Evolutionary conservation across 35 echinoderm and acorn worm genomes (phyloP).

Genomic region (Strongylocentrotus purpuratus): DNA sequence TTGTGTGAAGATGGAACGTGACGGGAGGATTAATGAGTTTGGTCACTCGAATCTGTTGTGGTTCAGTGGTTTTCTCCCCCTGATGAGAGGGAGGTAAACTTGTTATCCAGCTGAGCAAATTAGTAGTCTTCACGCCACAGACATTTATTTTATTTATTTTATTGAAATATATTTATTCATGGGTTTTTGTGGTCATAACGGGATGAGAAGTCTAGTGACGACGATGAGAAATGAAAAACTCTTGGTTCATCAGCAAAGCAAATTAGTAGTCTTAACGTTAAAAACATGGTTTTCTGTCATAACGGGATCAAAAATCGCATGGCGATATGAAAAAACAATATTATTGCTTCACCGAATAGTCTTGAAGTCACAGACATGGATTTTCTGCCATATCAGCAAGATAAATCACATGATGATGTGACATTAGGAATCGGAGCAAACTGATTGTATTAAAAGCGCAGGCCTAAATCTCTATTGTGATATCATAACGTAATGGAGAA

Average conservation of each 20-base stretch:
- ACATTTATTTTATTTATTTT: no score
- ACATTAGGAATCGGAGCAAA: neutral
- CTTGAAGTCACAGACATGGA: neutral
- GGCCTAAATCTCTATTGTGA: neutral
- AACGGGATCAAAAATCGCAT: no score
- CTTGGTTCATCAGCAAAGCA: no score
- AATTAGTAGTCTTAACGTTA: no score
- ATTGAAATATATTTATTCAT: no score
- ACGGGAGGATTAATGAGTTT: neutral
- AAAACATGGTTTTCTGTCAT: no score
- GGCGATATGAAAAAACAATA: no score
- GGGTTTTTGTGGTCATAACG: no score
- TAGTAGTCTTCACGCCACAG: no score
- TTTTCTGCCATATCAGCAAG: neutral
- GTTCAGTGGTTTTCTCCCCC: neutral
- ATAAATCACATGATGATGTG: neutral
- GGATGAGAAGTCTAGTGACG: no score
- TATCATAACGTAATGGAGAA: neutral
- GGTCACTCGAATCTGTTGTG: neutral
- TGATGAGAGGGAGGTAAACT: neutral
- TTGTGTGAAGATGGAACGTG: neutral
- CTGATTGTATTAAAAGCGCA: neutral
- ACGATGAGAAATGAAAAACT: no score
- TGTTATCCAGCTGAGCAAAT: no score
- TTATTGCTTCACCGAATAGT: neutral